phyloP scores from a whole-genome alignment of 2,797 vertebrate species.

The Cossypha niveicapilla region DNA sequence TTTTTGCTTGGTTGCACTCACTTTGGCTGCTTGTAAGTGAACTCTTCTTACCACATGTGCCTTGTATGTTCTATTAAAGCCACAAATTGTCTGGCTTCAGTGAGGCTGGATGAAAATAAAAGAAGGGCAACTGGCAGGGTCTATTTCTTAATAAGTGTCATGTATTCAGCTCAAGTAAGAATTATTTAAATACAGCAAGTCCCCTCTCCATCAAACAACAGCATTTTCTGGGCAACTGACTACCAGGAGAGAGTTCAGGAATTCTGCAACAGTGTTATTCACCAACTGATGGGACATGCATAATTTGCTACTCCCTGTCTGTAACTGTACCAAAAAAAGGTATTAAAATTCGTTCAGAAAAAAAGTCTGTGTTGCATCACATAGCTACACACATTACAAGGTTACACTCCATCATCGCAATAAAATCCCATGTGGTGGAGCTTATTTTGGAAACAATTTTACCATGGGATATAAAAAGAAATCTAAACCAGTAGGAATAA shows the following conservation, averaged over 20 bases:
- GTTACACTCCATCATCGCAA: conserved; percentile 15
- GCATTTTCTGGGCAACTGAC: not conserved
- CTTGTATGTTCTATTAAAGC: conserved; percentile 31
- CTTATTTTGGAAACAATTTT: conserved; percentile 56
- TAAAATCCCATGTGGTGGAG: not conserved
- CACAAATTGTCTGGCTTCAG: not conserved
- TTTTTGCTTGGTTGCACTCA: conserved; percentile 63
- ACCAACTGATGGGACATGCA: conserved; percentile 25
- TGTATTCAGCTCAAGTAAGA: conserved; percentile 26
- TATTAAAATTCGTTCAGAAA: not conserved
- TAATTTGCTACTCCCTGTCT: conserved; percentile 46
- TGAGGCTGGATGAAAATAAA: conserved; percentile 14
- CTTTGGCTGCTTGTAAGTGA: conserved; percentile 55
- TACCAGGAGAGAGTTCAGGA: conserved; percentile 15
- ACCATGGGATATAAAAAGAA: conserved; percentile 45
- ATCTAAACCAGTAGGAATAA: conserved; percentile 44
- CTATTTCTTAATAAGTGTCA: conserved; percentile 3
- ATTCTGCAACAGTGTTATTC: not conserved
- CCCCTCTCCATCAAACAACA: not conserved
- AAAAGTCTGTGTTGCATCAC: not conserved
- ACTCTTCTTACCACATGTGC: conserved; percentile 40
- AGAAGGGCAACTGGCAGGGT: not conserved
- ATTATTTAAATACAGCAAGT: not conserved
- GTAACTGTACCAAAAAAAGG: conserved; percentile 32
- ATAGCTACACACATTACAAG: not conserved